Percentiles rank a stretch among this genome's conserved stretches.
Evolutionary conservation across 1,140 invertebrate species (phyloP).

Genomic region (Drusus annulatus): DNA sequence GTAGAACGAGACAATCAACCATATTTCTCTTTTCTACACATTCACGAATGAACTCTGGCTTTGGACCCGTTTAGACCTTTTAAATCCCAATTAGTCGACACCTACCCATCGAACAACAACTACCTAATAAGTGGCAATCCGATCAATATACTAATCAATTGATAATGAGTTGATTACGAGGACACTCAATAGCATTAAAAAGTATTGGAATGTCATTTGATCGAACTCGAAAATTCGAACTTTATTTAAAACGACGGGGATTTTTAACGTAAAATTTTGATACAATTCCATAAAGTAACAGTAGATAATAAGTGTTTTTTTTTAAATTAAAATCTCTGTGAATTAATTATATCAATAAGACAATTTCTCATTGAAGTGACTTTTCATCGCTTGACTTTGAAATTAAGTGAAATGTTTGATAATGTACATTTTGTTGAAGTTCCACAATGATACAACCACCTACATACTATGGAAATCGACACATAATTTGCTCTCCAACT

Average conservation of each 20-base stretch:
- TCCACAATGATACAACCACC: constrained; percentile 53
- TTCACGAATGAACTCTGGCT: constrained; percentile 20
- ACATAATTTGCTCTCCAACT: constrained; percentile 49
- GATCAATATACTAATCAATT: constrained; percentile 18
- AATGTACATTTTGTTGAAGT: not conserved
- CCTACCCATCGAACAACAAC: constrained; percentile 50
- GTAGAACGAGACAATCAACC: constrained; percentile 17
- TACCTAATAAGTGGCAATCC: constrained; percentile 37
- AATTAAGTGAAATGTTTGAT: not conserved
- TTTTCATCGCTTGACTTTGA: not conserved
- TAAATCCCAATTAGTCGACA: constrained; percentile 55
- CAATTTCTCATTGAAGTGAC: too few relatives aligned
- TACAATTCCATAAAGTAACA: too few relatives aligned
- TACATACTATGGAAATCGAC: constrained; percentile 54
- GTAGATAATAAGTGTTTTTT: too few relatives aligned
- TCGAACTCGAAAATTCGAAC: not conserved
- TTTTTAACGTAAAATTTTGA: too few relatives aligned
- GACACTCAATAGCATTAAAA: not conserved
- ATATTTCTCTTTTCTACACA: constrained; percentile 2
- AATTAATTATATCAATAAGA: too few relatives aligned
- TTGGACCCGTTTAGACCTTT: constrained; percentile 50
- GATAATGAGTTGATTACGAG: not conserved
- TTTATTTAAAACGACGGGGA: too few relatives aligned
- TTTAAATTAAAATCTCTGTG: too few relatives aligned
- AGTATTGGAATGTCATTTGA: not conserved